These are phyloP conservation scores for Esox lucius DNA, from an alignment of 2,797 vertebrate species.

Conservation along the genomic window DNA sequence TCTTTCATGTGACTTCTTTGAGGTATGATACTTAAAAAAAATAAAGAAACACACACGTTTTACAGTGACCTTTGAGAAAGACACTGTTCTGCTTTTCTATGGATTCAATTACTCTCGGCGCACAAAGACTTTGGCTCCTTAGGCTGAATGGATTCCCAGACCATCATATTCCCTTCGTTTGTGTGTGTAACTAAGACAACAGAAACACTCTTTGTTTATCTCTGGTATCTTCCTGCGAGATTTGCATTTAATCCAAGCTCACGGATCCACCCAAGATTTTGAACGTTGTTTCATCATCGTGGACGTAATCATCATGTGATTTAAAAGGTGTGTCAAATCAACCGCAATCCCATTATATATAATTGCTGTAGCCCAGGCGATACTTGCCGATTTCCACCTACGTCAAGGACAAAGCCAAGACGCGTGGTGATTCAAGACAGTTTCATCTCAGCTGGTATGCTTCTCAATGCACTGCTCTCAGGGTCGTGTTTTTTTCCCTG, in stretches of 20 bases:
- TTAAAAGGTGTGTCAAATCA: background rate
- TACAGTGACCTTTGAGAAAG: conserved; percentile 34
- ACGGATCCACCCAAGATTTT: background rate
- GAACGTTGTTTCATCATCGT: background rate
- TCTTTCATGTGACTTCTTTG: conserved; percentile 30
- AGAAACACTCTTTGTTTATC: background rate
- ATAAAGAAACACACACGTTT: conserved; percentile 32
- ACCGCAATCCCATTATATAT: background rate
- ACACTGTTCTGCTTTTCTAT: conserved; percentile 31
- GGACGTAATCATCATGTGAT: background rate
- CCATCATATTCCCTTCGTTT: background rate
- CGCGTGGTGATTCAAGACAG: background rate
- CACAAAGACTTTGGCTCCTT: conserved; percentile 23
- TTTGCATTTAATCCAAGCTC: conserved; percentile 1
- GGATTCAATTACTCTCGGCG: conserved; percentile 24
- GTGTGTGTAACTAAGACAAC: background rate
- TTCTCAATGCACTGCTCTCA: background rate
- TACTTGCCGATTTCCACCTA: background rate
- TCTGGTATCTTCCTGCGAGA: background rate
- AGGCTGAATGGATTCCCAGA: conserved; percentile 17
- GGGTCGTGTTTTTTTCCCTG: conserved; percentile 6
- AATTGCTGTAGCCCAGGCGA: background rate
- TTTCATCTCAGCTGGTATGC: background rate
- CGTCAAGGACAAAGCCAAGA: background rate
- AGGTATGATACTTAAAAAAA: conserved; percentile 33